Base-by-base conservation (phyloP, 2,113 vertebrate genomes). In the Panthera tigris region DNA sequence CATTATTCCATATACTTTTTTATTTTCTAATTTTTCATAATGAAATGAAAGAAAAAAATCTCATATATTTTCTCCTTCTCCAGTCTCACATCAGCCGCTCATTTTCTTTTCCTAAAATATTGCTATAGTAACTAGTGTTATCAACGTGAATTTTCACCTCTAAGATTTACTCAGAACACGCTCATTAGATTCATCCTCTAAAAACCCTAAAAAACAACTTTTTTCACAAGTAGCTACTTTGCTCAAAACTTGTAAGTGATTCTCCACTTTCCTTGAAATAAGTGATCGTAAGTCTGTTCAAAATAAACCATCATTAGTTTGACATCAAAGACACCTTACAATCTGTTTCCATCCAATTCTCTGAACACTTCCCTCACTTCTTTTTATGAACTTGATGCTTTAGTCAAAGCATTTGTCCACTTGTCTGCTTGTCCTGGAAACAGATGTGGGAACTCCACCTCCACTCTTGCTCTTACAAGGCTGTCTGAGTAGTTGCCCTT, bases 11-110 rank as follows among this genome's bases (percentile, higher is more conserved):
- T 33, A 15, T 83, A 78, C 81, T 36, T 36, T 82, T 85, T 78
- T 69, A 79, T 66, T 83, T 97, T 93, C 41, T 90, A 97, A 29
- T 9, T 36, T 93, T 93, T 90, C 8, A 76, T 71, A 95, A 33
- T 57, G 84, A 81, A 73, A 52, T 0, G 1, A 86, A 52, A 73
- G 9, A 41, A 66, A 52, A 74, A 78, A 57, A 50, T 74, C 15
- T 36, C n/a, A 23, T 33, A 55, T 69, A 74, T 71, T 88, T 86
- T 10, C 19, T 84, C 15, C 8, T 41, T 61, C 25, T 73, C 19
- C 6, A 69, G 79, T 87, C 1, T 39, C 18, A 36, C 21, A 61
- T 66, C 29, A 89, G 13, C 6, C 80, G 80, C 69, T 80, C 52
- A 52, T 76, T 79, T 93, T 78, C 33, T 15, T 78, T 41, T 95